Base-by-base conservation (phyloP, 2,888 invertebrate species). In the Nowickia ferox region DNA sequence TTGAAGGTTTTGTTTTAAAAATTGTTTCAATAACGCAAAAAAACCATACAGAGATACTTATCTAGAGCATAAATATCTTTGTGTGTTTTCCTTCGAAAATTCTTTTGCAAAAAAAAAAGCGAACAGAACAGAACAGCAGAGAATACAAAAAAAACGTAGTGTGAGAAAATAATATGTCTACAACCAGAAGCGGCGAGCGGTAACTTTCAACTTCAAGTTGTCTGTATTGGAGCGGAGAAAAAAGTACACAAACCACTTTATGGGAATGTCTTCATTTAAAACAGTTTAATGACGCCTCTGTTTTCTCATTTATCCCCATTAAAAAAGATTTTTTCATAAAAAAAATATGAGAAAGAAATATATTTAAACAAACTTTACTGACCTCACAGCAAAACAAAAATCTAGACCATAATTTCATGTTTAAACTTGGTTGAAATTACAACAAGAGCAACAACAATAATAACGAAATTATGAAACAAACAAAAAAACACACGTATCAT, bases 1-100 rank as follows among this genome's bases (percentile, higher is more conserved):
- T 87, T 87, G 85, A 87, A 86, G 87, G 85, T 84, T 87, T 88
- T 86, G 74, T 84, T 86, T 81, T 84, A 84, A 79, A 53, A 77
- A 86, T 78, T 59, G 69, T 82, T 76, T 76, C 17, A 55, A 75
- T 11, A 17, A 13, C 42, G 40, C 55, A 38, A 63, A 59, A 78
- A 78, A 30, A 30, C 4, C 30, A 30, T 30, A 30, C 30, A 30
- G 0, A 30, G 0, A 6, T 30, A 5, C 30, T 6, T 30, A 30
- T 30, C 72, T 53, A 66, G 46, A 68, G 40, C 53, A 53, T 38
- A 53, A 75, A 69, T 48, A 55, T 72, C n/a, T 46, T 38, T 46
- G 61, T 71, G 38, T 22, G 22, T 30, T n/a, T 48, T 48, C 15
- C 22, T 44, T 71, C 10, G 11, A n/a, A 17, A 48, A 48, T 17